Conservation (phyloP, 2,113 vertebrate species). For the Cryptotis parvus region DNA sequence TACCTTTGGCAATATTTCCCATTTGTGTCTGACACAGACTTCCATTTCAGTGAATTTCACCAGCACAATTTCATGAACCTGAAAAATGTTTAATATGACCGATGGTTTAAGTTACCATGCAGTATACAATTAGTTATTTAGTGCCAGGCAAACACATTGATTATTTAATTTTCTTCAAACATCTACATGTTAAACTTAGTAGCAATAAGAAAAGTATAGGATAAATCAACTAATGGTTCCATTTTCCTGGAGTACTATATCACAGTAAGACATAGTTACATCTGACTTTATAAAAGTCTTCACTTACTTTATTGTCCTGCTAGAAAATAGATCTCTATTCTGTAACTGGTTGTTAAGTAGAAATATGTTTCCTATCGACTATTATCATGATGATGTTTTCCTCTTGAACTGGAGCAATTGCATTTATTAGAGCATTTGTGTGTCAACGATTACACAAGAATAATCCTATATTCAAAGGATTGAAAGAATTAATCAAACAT, state of each 20-base stretch:
- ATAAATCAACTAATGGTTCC: background rate
- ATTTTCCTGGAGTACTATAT: background rate
- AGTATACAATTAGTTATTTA: background rate
- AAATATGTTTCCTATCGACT: background rate
- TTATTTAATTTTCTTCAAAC: background rate
- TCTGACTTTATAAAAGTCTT: constrained; percentile 19
- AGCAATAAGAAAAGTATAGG: background rate
- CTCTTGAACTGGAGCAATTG: background rate
- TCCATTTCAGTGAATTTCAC: constrained; percentile 4
- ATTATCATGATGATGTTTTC: constrained; percentile 15
- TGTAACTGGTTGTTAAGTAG: constrained; percentile 8
- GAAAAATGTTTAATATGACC: constrained; percentile 9
- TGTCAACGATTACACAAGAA: constrained; percentile 47
- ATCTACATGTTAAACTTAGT: constrained; percentile 36
- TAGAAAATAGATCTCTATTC: background rate
- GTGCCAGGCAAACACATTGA: background rate
- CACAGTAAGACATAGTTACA: background rate
- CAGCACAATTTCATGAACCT: background rate
- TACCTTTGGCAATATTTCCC: background rate
- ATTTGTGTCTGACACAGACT: background rate
- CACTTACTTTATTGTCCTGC: background rate
- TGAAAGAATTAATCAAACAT: constrained; percentile 40
- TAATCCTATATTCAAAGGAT: constrained; percentile 50
- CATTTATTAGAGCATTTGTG: constrained; percentile 33
- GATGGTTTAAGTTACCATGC: background rate